Evolutionary conservation across 2,113 vertebrate species (phyloP).

Genomic region (Chaenogobius annularis): DNA sequence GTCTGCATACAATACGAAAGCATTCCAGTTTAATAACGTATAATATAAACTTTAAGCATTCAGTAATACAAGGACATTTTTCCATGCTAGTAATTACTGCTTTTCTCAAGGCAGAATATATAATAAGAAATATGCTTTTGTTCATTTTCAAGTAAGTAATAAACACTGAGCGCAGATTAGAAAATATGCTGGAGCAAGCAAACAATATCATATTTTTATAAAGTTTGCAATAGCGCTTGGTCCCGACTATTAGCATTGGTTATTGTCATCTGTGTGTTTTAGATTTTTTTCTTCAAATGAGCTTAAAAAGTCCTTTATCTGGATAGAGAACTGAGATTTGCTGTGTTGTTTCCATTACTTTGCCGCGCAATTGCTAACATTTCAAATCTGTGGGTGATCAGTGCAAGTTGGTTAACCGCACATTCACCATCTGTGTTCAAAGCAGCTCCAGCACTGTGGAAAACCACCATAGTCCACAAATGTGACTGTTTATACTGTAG

Average conservation of each 20-base stretch:
- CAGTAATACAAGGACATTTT: background rate
- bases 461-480: background rate
- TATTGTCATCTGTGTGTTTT: too few species aligned
- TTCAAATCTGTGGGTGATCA: constrained; percentile 3
- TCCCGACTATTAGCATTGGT: too few species aligned
- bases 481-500: background rate
- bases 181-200: background rate
- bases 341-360: background rate
- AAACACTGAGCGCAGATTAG: background rate
- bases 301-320: background rate
- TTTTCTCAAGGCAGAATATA: background rate
- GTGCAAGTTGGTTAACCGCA: constrained; percentile 5
- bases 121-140: background rate
- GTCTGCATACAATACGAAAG: background rate
- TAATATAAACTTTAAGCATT: background rate
- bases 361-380: background rate
- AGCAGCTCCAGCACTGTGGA: background rate
- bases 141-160: background rate
- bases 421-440: constrained; percentile 6
- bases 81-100: background rate
- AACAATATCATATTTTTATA: too few species aligned
- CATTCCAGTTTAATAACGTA: background rate
- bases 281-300: too few species aligned
- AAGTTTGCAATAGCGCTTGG: too few species aligned
- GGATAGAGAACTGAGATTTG: background rate